phyloP scores from a whole-genome alignment of 2,797 vertebrate species.

The Acanthurus leucopareius region DNA sequence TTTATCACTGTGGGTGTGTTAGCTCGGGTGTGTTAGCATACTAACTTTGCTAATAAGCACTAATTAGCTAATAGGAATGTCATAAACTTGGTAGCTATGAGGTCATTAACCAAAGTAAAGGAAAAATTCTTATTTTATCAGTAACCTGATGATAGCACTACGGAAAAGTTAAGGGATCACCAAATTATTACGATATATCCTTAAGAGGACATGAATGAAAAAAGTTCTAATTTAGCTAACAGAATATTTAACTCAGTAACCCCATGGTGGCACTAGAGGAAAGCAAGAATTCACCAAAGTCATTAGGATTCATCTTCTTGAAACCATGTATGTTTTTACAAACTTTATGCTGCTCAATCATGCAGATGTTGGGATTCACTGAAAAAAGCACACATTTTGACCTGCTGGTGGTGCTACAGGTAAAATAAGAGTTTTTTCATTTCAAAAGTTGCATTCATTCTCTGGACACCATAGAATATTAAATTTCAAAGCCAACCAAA shows the following conservation, averaged over 20 bases:
- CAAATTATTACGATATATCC: not conserved
- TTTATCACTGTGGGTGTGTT: not conserved
- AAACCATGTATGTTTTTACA: not conserved
- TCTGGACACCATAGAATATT: not conserved
- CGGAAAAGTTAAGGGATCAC: not conserved
- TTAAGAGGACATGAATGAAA: not conserved
- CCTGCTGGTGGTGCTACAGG: not conserved
- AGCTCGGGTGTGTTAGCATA: not conserved
- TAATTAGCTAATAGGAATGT: conserved; percentile 2
- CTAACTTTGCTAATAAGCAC: not conserved
- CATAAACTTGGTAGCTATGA: conserved; percentile 5
- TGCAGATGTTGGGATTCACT: not conserved
- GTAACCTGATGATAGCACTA: not conserved
- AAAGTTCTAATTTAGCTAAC: not conserved
- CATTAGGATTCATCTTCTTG: not conserved
- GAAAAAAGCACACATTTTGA: not conserved
- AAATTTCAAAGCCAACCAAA: not conserved
- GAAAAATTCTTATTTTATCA: not conserved
- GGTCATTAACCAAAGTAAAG: not conserved
- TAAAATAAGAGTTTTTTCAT: no score
- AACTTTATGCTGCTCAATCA: not conserved
- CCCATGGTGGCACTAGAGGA: not conserved
- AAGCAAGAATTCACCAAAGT: not conserved
- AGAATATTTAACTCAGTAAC: not conserved
- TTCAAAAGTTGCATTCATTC: not conserved